Base-by-base conservation (phyloP, 2,797 vertebrate genomes). In the Astyanax mexicanus region DNA sequence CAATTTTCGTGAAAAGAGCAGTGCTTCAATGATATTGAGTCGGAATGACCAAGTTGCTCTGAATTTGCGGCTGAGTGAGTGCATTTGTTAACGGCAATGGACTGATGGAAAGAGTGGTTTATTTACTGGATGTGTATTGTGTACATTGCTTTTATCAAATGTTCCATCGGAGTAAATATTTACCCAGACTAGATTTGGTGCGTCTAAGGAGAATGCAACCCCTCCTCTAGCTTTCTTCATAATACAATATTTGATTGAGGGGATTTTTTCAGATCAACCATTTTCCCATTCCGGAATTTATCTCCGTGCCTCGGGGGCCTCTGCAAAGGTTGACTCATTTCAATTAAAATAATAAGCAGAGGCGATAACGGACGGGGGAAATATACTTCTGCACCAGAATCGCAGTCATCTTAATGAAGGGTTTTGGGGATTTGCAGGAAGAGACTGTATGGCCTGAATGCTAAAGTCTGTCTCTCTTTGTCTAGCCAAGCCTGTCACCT, bases 301-400 rank as follows among this genome's bases (percentile, higher is more conserved):
- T 86, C 86, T 81, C 66, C 55, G 42, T 49, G 78, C 84, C 84
- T 76, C 37, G 47, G 52, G 84, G 71, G 67, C 40, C 74, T 74
- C 57, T 69, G 77, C 73, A 81, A 86, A 85, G 80, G 83, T 85
- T 86, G 80, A 77, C 73, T 82, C 74, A 79, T 84, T 86, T 86
- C 81, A 86, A 86, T 86, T 84, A 86, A 84, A 85, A 84, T 84
- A 83, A 84, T 81, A 85, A 75, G 77, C 80, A 74, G 75, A 51
- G 70, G 74, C 21, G 72, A 82, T 86, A 83, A 79, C 55, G 8
- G 79, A 68, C 35, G 25, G 54, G 45, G 40, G 62, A 74, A 78
- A 75, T 81, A 55, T 49, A 45, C 55, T 61, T 78, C 71, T 74
- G 65, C 72, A 51, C 51, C 77, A 57, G 68, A 83, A 86, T 83